Evolutionary conservation across 2,888 invertebrate genomes (phyloP).

Genomic region (Auanema freiburgensis): DNA sequence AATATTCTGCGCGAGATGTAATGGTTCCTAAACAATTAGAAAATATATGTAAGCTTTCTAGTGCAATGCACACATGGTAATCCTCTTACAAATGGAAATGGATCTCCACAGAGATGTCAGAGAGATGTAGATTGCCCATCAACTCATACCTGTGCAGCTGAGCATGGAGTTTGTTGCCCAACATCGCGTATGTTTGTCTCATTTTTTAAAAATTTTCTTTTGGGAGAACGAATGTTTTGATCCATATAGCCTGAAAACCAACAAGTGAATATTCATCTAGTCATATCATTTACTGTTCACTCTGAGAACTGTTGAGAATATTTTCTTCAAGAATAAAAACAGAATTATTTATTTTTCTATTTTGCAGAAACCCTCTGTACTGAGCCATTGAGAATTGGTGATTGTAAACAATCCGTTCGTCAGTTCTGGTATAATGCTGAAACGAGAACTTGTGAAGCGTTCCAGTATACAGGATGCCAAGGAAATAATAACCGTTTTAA

Average conservation of each 20-base stretch:
- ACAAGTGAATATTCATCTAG: no score
- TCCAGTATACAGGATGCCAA: conserved; percentile 47
- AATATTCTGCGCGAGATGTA: conserved; percentile 46
- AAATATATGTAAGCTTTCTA: conserved; percentile 11
- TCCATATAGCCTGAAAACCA: no score
- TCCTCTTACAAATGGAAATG: conserved; percentile 44
- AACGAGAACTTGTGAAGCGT: conserved; percentile 40
- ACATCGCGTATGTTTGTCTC: conserved; percentile 33
- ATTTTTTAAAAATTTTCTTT: no score
- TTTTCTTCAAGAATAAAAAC: not conserved
- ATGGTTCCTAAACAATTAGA: conserved; percentile 6
- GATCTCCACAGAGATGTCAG: conserved; percentile 45
- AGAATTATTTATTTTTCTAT: not conserved
- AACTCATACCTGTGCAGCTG: conserved; percentile 44
- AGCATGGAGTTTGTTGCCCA: conserved; percentile 49
- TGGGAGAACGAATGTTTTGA: no score
- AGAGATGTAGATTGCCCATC: conserved; percentile 48
- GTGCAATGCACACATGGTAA: conserved; percentile 41
- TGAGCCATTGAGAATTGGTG: conserved; percentile 45
- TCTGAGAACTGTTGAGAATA: no score
- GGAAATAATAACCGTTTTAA: conserved; percentile 51
- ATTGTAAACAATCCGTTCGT: conserved; percentile 48
- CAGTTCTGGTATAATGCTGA: conserved; percentile 50
- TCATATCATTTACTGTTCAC: no score
- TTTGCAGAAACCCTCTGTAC: conserved; percentile 49